Conservation (phyloP, 2,888 invertebrate species). For the Helicoverpa assulta region DNA sequence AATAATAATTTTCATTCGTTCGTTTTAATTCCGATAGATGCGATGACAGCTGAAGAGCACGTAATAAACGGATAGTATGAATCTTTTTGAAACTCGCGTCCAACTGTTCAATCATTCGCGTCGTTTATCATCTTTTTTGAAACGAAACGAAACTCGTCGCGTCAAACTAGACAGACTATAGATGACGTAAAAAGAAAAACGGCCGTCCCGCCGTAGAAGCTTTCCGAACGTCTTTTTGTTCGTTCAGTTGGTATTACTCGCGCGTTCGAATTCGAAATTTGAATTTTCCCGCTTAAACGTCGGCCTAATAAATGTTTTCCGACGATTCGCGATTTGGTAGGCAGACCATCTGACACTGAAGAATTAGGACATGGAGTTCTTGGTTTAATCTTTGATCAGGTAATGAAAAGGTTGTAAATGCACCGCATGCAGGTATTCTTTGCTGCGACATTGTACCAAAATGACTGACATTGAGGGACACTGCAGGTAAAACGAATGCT, state of each 20-base stretch:
- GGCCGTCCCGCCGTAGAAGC: slow-evolving; percentile 79
- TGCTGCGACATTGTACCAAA: slow-evolving; percentile 43
- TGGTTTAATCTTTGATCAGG: slow-evolving; percentile 23
- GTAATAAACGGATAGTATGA: slow-evolving; percentile 75
- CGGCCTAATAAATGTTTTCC: slow-evolving; percentile 63
- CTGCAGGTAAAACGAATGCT: slow-evolving; percentile 43
- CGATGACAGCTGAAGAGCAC: slow-evolving; percentile 64
- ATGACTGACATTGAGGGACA: slow-evolving; percentile 57
- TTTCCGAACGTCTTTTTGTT: slow-evolving; percentile 87
- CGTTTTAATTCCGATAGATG: slow-evolving; percentile 81
- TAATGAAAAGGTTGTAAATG: slow-evolving; percentile 19
- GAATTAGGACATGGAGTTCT: slow-evolving; percentile 32
- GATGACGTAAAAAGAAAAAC: slow-evolving; percentile 85
- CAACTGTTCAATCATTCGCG: slow-evolving; percentile 87
- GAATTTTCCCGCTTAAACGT: slow-evolving; percentile 78
- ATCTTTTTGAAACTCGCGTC: slow-evolving; percentile 83
- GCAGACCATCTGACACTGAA: slow-evolving; percentile 44
- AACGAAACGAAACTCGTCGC: slow-evolving; percentile 83
- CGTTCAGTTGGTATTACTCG: slow-evolving; percentile 79
- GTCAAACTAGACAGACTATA: slow-evolving; percentile 85
- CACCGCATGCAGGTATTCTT: slow-evolving; percentile 29
- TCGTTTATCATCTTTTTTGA: slow-evolving; percentile 84
- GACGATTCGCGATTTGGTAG: slow-evolving; percentile 55
- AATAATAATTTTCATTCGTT: slow-evolving; percentile 72
- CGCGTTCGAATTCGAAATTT: slow-evolving; percentile 75